These are phyloP conservation scores for Oscheius sp. DNA, from an alignment of 2,888 invertebrate species.

Conservation along the genomic window DNA sequence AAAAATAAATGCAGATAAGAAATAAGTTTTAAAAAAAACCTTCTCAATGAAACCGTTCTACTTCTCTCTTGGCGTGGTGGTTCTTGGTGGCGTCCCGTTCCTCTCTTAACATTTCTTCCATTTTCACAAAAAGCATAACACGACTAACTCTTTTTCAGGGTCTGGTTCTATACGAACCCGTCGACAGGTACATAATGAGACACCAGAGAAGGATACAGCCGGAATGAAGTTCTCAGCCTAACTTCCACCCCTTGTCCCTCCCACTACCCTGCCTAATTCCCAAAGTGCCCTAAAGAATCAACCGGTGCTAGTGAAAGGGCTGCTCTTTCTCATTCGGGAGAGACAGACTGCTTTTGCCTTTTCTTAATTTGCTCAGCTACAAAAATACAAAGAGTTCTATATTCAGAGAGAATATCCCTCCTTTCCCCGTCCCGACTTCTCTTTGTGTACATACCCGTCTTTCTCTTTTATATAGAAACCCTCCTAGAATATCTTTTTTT, in stretches of 20 bases:
- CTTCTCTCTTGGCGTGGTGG: neutral
- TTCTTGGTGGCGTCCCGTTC: neutral
- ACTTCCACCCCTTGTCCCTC: slow-evolving; percentile 13
- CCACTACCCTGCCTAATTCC: neutral
- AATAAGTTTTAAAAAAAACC: too few relatives aligned
- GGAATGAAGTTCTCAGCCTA: slow-evolving; percentile 52
- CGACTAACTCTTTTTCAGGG: too few relatives aligned
- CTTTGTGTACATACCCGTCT: slow-evolving; percentile 29
- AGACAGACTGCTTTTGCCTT: neutral
- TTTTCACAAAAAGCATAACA: too few relatives aligned
- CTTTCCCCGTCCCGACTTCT: too few relatives aligned
- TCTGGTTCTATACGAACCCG: slow-evolving; percentile 65
- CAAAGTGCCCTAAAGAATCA: slow-evolving; percentile 16
- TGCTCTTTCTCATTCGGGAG: too few relatives aligned
- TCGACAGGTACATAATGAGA: slow-evolving; percentile 67
- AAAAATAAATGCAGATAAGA: too few relatives aligned
- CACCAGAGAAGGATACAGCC: slow-evolving; percentile 63
- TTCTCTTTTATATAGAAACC: neutral
- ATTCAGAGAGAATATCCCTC: slow-evolving; percentile 22
- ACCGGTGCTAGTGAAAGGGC: slow-evolving; percentile 19
- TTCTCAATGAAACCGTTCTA: neutral
- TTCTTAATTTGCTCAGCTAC: slow-evolving; percentile 14
- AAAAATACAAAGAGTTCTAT: slow-evolving; percentile 20
- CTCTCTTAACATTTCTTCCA: too few relatives aligned
- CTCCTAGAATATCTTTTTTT: neutral